Evolutionary conservation across 2,797 vertebrate genomes (phyloP).

Genomic region (Sebastes iracundus): DNA sequence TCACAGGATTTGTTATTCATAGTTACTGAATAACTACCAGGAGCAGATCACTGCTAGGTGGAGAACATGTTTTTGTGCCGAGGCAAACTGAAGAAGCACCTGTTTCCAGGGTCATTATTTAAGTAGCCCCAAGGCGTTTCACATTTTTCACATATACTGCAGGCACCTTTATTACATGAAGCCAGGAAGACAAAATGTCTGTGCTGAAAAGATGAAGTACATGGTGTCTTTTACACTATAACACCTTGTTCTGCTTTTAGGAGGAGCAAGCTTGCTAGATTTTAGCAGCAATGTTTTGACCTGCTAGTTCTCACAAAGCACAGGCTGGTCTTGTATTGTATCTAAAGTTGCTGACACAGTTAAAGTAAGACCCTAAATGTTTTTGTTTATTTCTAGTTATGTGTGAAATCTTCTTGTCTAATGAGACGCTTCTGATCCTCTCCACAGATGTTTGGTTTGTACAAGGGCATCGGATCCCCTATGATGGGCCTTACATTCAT

Average conservation of each 20-base stretch:
- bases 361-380: neutral
- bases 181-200: neutral
- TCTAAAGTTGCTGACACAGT: neutral
- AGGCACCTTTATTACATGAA: neutral
- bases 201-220: neutral
- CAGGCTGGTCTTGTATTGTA: too few relatives aligned
- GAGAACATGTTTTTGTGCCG: neutral
- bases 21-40: neutral
- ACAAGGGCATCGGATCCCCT: conserved; percentile 97
- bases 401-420: neutral
- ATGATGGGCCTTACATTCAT: conserved; percentile 99
- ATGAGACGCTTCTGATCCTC: neutral
- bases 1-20: neutral
- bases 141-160: neutral
- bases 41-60: neutral
- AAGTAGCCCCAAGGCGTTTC: neutral
- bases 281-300: neutral
- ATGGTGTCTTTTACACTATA: neutral
- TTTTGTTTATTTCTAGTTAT: neutral
- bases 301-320: neutral
- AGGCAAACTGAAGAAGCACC: neutral
- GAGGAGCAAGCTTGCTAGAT: neutral
- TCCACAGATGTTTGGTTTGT: conserved; percentile 90
- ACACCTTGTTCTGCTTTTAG: neutral
- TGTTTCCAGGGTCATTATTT: neutral